Conservation (phyloP, 2,888 invertebrate species). For the Brachyopa scutellaris region DNA sequence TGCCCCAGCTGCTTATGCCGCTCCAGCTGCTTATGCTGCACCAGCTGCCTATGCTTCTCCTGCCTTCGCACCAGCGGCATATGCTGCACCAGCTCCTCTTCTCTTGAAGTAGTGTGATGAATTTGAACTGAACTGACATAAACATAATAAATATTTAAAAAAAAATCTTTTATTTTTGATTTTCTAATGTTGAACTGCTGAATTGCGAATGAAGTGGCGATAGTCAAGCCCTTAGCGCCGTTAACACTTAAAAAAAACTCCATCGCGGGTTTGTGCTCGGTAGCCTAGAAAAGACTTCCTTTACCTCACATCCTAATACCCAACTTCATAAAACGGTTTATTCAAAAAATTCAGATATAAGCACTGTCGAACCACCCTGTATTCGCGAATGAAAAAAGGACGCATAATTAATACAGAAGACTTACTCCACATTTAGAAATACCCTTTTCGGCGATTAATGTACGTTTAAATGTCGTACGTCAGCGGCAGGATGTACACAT, state of each 20-base stretch:
- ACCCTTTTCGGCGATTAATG: conserved; percentile 33
- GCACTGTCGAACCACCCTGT: not conserved
- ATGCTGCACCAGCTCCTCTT: conserved; percentile 53
- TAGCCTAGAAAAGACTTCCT: too few relatives aligned
- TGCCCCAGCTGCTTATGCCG: conserved; percentile 42
- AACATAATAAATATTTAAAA: conserved; percentile 30
- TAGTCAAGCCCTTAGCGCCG: too few relatives aligned
- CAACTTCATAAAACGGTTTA: too few relatives aligned
- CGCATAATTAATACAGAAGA: conserved; percentile 29
- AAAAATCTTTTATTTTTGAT: not conserved
- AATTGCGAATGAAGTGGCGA: too few relatives aligned
- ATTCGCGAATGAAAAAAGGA: not conserved
- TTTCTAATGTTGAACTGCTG: too few relatives aligned
- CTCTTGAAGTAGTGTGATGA: conserved; percentile 43
- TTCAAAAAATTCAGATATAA: too few relatives aligned
- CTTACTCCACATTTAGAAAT: conserved; percentile 17
- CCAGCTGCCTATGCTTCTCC: conserved; percentile 79
- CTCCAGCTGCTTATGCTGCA: conserved; percentile 58
- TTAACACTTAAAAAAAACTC: too few relatives aligned
- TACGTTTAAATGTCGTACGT: conserved; percentile 52
- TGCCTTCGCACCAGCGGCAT: conserved; percentile 50
- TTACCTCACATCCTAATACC: too few relatives aligned
- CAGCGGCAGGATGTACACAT: conserved; percentile 17
- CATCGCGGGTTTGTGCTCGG: too few relatives aligned
- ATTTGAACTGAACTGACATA: conserved; percentile 18